A percentile compares a stretch with the other conserved stretches of the same genome.
Conservation (phyloP, 92 coral and sea anemone species). For the Pocillopora meandrina region DNA sequence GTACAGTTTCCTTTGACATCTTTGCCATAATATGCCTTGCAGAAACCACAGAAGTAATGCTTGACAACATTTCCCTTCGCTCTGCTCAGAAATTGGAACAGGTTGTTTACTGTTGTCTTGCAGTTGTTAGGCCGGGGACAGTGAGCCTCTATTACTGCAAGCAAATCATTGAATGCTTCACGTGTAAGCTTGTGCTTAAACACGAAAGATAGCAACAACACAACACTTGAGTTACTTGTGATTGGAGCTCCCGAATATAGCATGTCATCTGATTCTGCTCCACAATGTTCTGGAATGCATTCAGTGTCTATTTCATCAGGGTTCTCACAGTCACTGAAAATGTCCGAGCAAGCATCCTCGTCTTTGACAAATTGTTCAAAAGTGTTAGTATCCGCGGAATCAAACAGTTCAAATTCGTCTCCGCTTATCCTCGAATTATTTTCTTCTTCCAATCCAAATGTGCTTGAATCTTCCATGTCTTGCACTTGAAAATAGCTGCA, state of each 20-base stretch:
- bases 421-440: constrained; percentile 3
- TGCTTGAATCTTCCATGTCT: constrained; percentile 27
- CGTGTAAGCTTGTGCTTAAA: constrained; percentile 54
- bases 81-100: constrained; percentile 35
- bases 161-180: constrained; percentile 43
- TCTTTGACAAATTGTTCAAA: constrained; percentile 29
- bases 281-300: constrained; percentile 26
- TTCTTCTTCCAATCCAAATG: constrained; percentile 23
- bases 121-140: constrained; percentile 60
- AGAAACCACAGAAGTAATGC: constrained; percentile 43
- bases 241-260: constrained; percentile 52
- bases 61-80: constrained; percentile 47
- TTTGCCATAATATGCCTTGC: constrained; percentile 52
- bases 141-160: constrained; percentile 59
- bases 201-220: constrained; percentile 47
- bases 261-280: constrained; percentile 37
- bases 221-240: constrained; percentile 38
- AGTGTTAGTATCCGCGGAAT: background rate
- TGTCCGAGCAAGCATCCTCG: constrained; percentile 35
- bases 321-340: constrained; percentile 21
- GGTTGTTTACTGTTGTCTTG: constrained; percentile 43
- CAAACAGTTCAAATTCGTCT: background rate
- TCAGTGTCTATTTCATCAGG: constrained; percentile 30
- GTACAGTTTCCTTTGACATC: constrained; percentile 29
- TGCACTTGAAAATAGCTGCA: constrained; percentile 18